Percentiles rank a stretch among this genome's conserved stretches.
Conservation (phyloP, 2,113 vertebrate species). For the Hoplias malabaricus region DNA sequence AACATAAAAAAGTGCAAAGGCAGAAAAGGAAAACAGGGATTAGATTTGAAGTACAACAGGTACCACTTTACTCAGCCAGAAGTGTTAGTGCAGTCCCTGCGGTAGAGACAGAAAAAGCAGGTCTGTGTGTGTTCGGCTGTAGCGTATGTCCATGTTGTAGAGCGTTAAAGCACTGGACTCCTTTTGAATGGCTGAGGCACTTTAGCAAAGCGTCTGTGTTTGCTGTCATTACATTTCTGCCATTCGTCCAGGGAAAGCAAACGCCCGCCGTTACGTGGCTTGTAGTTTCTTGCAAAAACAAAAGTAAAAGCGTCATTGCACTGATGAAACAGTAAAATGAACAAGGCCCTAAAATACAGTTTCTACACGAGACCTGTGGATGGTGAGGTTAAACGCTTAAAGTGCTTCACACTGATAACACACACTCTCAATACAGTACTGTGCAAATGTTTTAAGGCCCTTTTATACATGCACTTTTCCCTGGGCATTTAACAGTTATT, state of each 20-base stretch:
- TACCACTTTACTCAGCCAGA: background rate
- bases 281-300: slow-evolving; percentile 59
- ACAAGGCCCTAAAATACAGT: background rate
- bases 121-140: background rate
- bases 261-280: background rate
- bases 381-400: no score
- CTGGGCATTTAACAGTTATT: no score
- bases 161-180: slow-evolving; percentile 25
- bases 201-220: slow-evolving; percentile 49
- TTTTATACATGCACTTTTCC: no score
- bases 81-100: background rate
- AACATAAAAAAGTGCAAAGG: background rate
- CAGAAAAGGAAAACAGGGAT: background rate
- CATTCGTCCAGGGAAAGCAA: slow-evolving; percentile 53
- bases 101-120: background rate
- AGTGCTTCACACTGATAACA: no score
- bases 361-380: no score
- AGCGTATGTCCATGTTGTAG: background rate
- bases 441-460: no score
- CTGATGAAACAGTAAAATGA: background rate
- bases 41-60: background rate
- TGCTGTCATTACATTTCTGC: background rate
- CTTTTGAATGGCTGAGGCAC: slow-evolving; percentile 50
- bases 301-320: slow-evolving; percentile 18
- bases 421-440: no score